These are phyloP conservation scores for Boulengerochromis microlepis DNA, from an alignment of 2,113 vertebrate genomes.

Conservation along the genomic window DNA sequence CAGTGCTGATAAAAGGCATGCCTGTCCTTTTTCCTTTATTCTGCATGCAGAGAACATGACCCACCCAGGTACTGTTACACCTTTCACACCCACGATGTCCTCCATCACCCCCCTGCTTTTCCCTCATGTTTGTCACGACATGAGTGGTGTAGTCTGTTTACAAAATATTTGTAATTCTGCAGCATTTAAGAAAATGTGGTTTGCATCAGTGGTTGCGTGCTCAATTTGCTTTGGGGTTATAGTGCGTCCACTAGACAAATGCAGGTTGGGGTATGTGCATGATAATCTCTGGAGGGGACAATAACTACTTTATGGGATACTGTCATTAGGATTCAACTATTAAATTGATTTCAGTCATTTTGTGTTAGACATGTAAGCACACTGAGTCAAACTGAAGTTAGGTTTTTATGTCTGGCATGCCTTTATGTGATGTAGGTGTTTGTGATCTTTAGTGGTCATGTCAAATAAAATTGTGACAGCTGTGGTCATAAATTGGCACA, in stretches of 20 bases:
- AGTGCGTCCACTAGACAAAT: neutral
- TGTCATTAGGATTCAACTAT: neutral
- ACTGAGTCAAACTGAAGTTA: neutral
- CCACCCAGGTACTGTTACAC: conserved; percentile 41
- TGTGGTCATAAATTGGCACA: neutral
- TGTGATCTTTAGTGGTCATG: neutral
- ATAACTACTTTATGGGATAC: neutral
- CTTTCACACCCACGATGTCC: neutral
- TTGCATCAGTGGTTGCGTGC: neutral
- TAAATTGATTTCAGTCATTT: neutral
- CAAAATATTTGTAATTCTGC: neutral
- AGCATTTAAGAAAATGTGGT: neutral
- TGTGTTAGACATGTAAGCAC: neutral
- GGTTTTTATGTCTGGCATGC: neutral
- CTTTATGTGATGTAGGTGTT: neutral
- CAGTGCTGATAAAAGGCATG: conserved; percentile 1
- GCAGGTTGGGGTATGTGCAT: neutral
- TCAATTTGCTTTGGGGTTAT: neutral
- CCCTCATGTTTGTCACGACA: neutral
- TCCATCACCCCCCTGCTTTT: neutral
- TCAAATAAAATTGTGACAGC: neutral
- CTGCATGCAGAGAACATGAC: conserved; percentile 52
- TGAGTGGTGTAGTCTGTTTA: neutral
- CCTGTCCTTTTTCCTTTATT: conserved; percentile 18
- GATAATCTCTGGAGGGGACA: neutral